Evolutionary conservation across 37 sponge, comb jelly and placozoan species (phyloP).

Genomic region (Mnemiopsis leidyi): DNA sequence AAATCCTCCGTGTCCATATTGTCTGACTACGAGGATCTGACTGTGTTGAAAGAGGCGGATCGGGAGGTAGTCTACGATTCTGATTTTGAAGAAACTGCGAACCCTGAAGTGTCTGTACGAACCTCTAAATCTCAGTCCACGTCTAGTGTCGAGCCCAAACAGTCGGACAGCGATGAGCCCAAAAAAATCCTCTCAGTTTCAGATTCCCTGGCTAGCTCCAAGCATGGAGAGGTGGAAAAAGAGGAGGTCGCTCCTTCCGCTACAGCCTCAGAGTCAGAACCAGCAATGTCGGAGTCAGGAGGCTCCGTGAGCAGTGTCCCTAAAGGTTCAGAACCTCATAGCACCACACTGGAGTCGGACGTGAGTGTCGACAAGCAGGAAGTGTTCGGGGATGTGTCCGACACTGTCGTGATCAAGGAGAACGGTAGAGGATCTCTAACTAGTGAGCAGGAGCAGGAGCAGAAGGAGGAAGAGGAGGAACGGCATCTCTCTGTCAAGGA

Average conservation of each 20-base stretch:
- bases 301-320: background rate
- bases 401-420: background rate
- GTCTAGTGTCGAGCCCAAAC: background rate
- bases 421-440: background rate
- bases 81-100: background rate
- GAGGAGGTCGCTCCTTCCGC: background rate
- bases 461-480: background rate
- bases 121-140: background rate
- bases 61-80: background rate
- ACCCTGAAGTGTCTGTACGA: background rate
- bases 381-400: background rate
- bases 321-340: background rate
- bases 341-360: background rate
- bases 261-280: background rate
- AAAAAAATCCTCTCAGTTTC: background rate
- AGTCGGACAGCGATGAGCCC: background rate
- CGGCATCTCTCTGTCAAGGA: conserved; percentile 13
- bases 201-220: background rate
- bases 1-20: background rate
- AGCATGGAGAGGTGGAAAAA: background rate
- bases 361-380: background rate
- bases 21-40: conserved; percentile 21
- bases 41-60: background rate
- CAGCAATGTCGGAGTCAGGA: background rate
- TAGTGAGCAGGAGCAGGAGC: background rate